These are phyloP conservation scores for Xenopus laevis DNA, from an alignment of 2,113 vertebrate genomes.

Conservation along the genomic window DNA sequence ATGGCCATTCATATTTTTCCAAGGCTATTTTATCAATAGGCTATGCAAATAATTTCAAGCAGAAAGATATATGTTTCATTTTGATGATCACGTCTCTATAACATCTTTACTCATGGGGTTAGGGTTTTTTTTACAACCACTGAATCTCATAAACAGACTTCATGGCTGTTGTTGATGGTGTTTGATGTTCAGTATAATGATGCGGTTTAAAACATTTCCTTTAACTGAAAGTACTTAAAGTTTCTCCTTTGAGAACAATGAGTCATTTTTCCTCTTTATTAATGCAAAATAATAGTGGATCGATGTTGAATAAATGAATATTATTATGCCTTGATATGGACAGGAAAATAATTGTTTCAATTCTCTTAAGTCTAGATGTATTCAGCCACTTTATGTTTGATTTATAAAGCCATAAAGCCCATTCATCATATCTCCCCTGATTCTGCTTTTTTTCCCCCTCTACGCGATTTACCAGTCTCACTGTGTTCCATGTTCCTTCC, in stretches of 20 bases:
- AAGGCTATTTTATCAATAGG: too few relatives aligned
- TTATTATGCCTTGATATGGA: slow-evolving; percentile 41
- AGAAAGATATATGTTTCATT: too few relatives aligned
- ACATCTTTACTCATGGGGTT: too few relatives aligned
- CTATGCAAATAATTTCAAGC: too few relatives aligned
- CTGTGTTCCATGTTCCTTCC: not conserved
- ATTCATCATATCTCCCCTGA: slow-evolving; percentile 39
- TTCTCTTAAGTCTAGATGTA: slow-evolving; percentile 41
- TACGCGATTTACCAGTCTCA: not conserved
- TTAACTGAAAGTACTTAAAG: slow-evolving; percentile 11
- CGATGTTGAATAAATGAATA: slow-evolving; percentile 42
- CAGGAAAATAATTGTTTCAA: slow-evolving; percentile 45
- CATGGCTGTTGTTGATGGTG: not conserved
- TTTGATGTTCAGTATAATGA: not conserved
- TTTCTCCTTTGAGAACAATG: slow-evolving; percentile 39
- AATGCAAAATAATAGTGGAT: slow-evolving; percentile 38
- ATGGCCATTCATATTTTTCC: too few relatives aligned
- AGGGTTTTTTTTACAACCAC: too few relatives aligned
- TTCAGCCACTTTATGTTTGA: slow-evolving; percentile 42
- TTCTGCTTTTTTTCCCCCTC: not conserved
- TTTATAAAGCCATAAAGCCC: slow-evolving; percentile 35
- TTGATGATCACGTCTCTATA: too few relatives aligned
- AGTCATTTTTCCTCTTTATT: slow-evolving; percentile 39
- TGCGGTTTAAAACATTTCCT: not conserved
- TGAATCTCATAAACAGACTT: too few relatives aligned